Percentiles rank a stretch among this genome's conserved stretches.
phyloP scores from a whole-genome alignment of 2,113 vertebrate genomes.

The Salvelinus alpinus region DNA sequence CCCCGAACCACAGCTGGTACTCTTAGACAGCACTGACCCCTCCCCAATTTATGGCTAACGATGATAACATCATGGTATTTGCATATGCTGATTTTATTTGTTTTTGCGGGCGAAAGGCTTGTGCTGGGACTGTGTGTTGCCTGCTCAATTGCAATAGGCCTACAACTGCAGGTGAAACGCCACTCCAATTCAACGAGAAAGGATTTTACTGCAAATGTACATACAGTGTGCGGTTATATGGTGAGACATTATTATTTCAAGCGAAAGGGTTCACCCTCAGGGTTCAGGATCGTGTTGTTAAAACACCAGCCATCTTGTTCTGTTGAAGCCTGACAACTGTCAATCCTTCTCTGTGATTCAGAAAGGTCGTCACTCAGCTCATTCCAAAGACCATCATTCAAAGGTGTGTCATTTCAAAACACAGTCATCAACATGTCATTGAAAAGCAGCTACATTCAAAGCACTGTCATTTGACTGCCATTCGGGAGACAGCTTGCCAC shows the following conservation, averaged over 20 bases:
- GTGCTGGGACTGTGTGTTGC: not conserved
- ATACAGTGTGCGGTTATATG: too few species aligned
- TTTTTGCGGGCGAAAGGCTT: not conserved
- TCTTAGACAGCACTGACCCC: not conserved
- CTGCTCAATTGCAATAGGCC: too few species aligned
- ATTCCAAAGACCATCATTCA: not conserved
- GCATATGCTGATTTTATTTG: not conserved
- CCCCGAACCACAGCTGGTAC: not conserved
- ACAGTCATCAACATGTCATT: constrained; percentile 8
- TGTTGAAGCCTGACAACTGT: too few species aligned
- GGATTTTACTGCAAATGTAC: too few species aligned
- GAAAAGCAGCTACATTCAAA: constrained; percentile 7
- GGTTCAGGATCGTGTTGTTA: too few species aligned
- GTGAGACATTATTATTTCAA: too few species aligned
- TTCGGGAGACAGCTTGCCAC: not conserved
- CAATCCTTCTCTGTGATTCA: too few species aligned
- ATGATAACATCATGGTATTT: constrained; percentile 18
- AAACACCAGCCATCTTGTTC: too few species aligned
- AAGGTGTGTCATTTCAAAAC: not conserved
- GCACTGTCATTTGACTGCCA: not conserved
- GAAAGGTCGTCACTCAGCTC: not conserved
- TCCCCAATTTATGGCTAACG: constrained; percentile 1
- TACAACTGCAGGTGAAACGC: too few species aligned
- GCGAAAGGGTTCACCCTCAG: too few species aligned
- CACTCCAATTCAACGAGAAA: too few species aligned